Evolutionary conservation across 2,113 vertebrate species (phyloP).

Genomic region (Salvelinus alpinus): DNA sequence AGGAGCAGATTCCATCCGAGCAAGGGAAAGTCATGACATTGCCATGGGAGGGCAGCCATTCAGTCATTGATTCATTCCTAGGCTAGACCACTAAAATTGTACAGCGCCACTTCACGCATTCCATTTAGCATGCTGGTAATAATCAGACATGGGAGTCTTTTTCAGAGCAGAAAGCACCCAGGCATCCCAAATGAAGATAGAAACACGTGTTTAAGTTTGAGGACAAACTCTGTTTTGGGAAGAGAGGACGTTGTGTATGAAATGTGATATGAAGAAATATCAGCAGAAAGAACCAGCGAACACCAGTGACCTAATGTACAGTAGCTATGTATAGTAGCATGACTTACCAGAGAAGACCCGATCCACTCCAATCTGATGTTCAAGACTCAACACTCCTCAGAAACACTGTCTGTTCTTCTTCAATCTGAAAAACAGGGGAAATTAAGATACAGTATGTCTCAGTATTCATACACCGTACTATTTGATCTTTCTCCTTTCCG

Average conservation of each 20-base stretch:
- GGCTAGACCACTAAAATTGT: background rate
- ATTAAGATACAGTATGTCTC: conserved; percentile 9
- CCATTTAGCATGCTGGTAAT: conserved; percentile 25
- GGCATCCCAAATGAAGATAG: conserved; percentile 34
- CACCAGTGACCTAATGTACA: background rate
- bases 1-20: background rate
- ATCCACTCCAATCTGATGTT: conserved; percentile 30
- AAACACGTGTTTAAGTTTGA: background rate
- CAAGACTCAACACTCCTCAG: conserved; percentile 4
- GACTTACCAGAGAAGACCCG: conserved; percentile 56
- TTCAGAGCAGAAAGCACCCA: conserved; percentile 25
- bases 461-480: background rate
- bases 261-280: background rate
- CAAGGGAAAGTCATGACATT: background rate
- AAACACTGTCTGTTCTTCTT: conserved; percentile 23
- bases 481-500: background rate
- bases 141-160: conserved; percentile 42
- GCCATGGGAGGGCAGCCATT: background rate
- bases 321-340: background rate
- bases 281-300: background rate
- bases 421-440: conserved; percentile 32
- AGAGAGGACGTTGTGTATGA: conserved; percentile 21
- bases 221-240: conserved; percentile 53
- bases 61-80: background rate
- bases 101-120: conserved; percentile 13